phyloP scores from a whole-genome alignment of 2,888 invertebrate genomes.

The Hemithea aestivaria region DNA sequence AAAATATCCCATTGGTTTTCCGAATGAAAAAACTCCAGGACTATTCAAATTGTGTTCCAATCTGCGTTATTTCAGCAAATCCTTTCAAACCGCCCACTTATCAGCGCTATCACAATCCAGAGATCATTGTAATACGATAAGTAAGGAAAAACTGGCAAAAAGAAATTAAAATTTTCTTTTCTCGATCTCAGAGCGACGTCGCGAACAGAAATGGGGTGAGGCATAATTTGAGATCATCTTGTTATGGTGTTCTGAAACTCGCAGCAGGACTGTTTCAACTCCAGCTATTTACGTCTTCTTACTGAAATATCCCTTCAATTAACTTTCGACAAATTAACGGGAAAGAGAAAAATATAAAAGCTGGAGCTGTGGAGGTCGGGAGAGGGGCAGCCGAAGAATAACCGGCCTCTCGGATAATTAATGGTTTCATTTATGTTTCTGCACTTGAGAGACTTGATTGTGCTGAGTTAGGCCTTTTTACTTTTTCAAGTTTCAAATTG shows the following conservation, averaged over 20 bases:
- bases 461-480: conserved; percentile 65
- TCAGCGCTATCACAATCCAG: conserved; percentile 19
- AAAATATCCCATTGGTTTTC: too few relatives aligned
- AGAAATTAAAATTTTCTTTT: conserved; percentile 33
- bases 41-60: conserved; percentile 3
- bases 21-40: neutral
- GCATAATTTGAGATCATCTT: conserved; percentile 46
- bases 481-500: conserved; percentile 63
- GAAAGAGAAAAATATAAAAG: conserved; percentile 62
- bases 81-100: conserved; percentile 17
- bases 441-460: conserved; percentile 75
- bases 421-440: conserved; percentile 78
- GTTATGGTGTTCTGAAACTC: conserved; percentile 44
- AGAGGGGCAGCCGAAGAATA: conserved; percentile 51
- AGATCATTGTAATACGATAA: conserved; percentile 27
- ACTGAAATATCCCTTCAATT: conserved; percentile 63
- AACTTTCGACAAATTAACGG: conserved; percentile 68
- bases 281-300: conserved; percentile 50
- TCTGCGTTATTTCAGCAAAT: conserved; percentile 17
- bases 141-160: conserved; percentile 21
- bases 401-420: conserved; percentile 74
- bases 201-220: conserved; percentile 33
- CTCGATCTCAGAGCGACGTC: conserved; percentile 27
- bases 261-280: conserved; percentile 43
- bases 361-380: conserved; percentile 31